These are phyloP conservation scores for Melanotaenia duboulayi DNA, from an alignment of 2,113 vertebrate species.

Conservation along the genomic window DNA sequence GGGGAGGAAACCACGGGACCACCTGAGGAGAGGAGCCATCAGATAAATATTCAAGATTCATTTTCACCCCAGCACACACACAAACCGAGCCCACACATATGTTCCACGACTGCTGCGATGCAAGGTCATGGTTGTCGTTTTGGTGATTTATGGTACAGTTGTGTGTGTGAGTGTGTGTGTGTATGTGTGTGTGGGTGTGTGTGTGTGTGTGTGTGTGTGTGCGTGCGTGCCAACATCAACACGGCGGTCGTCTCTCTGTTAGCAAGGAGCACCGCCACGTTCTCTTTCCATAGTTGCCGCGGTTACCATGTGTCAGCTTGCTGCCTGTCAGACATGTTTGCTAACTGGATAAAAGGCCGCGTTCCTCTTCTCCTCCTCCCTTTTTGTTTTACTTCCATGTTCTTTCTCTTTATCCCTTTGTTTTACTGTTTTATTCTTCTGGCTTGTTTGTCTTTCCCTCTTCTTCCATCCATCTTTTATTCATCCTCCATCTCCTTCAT, in stretches of 20 bases:
- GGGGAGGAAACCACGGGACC: constrained; percentile 52
- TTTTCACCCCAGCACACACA: constrained; percentile 42
- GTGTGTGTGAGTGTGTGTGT: constrained; percentile 31
- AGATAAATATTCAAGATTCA: constrained; percentile 63
- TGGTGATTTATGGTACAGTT: constrained; percentile 56
- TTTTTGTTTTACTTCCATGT: neutral
- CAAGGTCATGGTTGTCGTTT: constrained; percentile 58
- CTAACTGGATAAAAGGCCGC: constrained; percentile 61
- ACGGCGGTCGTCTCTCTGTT: constrained; percentile 66
- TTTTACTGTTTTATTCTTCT: neutral
- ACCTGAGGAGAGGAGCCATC: constrained; percentile 51
- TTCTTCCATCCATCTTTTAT: neutral
- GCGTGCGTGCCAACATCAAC: constrained; percentile 77
- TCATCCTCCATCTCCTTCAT: neutral
- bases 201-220: constrained; percentile 31
- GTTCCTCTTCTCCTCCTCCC: constrained; percentile 37
- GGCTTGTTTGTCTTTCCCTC: neutral
- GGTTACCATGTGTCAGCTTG: constrained; percentile 71
- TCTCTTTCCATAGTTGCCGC: constrained; percentile 76
- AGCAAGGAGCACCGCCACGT: constrained; percentile 52
- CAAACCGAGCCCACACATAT: constrained; percentile 36
- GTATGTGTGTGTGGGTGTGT: constrained; percentile 18
- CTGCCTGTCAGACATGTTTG: constrained; percentile 54
- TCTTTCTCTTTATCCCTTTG: neutral
- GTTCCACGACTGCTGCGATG: constrained; percentile 46